Base-by-base conservation (phyloP, 2,888 invertebrate species). In the Scaptomyza parva region DNA sequence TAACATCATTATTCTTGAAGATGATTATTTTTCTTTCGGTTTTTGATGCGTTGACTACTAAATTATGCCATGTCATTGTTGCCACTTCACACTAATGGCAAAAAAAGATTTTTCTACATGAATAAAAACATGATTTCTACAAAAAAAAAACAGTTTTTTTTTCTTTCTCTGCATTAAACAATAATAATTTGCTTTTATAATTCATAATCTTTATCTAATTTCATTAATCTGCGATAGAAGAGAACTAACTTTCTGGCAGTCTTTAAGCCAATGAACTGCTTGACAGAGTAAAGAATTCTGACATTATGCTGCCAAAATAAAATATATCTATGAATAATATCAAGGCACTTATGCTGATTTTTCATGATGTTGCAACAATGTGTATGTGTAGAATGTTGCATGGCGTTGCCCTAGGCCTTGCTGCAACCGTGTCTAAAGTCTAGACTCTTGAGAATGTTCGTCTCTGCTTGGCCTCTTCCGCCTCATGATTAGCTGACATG, bases 1-100 rank as follows among this genome's bases (percentile, higher is more conserved):
- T 76, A 82, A 82, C 87, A 82, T 78, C 88, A 82, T 87, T 85
- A 82, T 85, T 86, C 63, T 62, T 64, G 65, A 64, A 44, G 57
- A 37, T 64, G 52, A 24, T 52, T n/a, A n/a, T n/a, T n/a, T 52
- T 54, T 52, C 60, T 20, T 30, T 48, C n/a, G n/a, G 48, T 20
- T 45, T 47, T 30, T 17, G 47, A 26, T 40, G 47, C 24, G 24
- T 7, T 60, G 44, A 76, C 83, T 64, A 20, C 53, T 55, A 39
- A 83, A 83, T 79, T 67, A 65, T 78, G 87, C 76, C 85, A 70
- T 61, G 72, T 82, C 85, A 78, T 70, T 64, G 51, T 17, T 60
- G 55, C 26, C 39, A 52, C 75, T 55, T 44, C 18, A 33, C 24
- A 39, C 48, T 20, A 40, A 33, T 52, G 22, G 24, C 30, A 30